These are phyloP conservation scores for Stylophora pistillata DNA, from an alignment of 64 coral and sea anemone species.

Conservation along the genomic window DNA sequence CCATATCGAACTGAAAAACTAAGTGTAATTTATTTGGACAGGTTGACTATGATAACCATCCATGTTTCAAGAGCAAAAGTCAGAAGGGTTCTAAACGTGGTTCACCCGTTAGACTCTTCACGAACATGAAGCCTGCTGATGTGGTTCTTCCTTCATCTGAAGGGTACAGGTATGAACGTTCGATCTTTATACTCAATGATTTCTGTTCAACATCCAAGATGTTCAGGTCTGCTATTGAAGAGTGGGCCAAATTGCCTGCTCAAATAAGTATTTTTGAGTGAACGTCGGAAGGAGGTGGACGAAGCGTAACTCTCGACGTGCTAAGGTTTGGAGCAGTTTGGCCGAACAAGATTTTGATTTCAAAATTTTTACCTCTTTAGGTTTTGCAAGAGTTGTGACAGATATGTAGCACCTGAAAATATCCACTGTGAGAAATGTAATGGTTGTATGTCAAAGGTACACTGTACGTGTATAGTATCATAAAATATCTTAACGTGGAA, in stretches of 20 bases:
- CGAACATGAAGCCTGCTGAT: conserved; percentile 75
- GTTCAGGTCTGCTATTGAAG: too few species aligned
- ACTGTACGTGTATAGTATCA: neutral
- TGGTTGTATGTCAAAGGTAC: conserved; percentile 94
- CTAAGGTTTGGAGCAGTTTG: too few species aligned
- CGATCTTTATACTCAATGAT: neutral
- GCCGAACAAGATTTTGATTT: too few species aligned
- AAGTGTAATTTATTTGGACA: conserved; percentile 10
- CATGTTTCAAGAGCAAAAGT: conserved; percentile 73
- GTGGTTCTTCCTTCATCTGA: conserved; percentile 72
- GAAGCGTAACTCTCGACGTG: too few species aligned
- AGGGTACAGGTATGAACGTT: conserved; percentile 82
- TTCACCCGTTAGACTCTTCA: conserved; percentile 94
- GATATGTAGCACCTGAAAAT: conserved; percentile 90
- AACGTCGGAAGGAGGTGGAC: too few species aligned
- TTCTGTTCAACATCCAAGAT: neutral
- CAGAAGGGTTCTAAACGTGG: conserved; percentile 71
- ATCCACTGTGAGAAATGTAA: conserved; percentile 76
- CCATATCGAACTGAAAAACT: too few species aligned
- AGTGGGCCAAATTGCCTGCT: too few species aligned
- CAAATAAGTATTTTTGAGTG: too few species aligned
- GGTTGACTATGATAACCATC: conserved; percentile 99
- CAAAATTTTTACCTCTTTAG: conserved; percentile 8
- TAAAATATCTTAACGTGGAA: neutral
- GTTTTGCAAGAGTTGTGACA: conserved; percentile 82